Conservation (phyloP, 1,140 invertebrate species). For the Hylaeus volcanicus region DNA sequence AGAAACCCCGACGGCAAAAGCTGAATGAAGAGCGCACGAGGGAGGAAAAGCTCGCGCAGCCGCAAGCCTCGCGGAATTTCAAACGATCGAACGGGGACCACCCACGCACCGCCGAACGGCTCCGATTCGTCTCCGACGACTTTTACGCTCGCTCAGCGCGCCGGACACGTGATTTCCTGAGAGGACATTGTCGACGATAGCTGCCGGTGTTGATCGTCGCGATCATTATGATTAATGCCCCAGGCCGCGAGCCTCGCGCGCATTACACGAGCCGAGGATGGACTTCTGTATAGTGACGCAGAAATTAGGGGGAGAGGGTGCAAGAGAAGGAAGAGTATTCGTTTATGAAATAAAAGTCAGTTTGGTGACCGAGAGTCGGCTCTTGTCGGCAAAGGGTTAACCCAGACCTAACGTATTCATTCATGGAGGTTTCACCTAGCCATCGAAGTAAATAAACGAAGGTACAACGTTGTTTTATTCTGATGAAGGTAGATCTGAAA, state of each 20-base stretch:
- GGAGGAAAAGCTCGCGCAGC: conserved; percentile 9
- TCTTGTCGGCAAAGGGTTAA: no score
- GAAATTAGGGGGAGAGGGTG: no score
- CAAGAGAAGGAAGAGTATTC: no score
- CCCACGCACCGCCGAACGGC: conserved; percentile 21
- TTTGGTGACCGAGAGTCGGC: no score
- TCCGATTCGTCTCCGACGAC: not conserved
- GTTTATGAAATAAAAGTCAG: no score
- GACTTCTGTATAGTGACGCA: not conserved
- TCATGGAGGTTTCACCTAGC: no score
- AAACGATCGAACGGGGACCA: conserved; percentile 46
- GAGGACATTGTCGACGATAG: conserved; percentile 39
- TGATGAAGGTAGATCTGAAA: no score
- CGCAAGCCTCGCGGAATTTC: conserved; percentile 32
- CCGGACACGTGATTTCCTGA: conserved; percentile 56
- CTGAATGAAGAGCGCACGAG: conserved; percentile 15
- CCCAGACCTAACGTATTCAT: no score
- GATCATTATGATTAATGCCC: conserved; percentile 55
- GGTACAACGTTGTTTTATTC: no score
- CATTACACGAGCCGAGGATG: conserved; percentile 23
- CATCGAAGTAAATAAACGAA: no score
- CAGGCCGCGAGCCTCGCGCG: not conserved
- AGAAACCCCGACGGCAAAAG: not conserved
- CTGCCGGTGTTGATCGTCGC: conserved; percentile 40
- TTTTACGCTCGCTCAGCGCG: not conserved